Percentiles rank a stretch among this genome's conserved stretches.
These are phyloP conservation scores for Sinohyriopsis cumingii DNA, from an alignment of 2,888 invertebrate genomes.

Conservation along the genomic window DNA sequence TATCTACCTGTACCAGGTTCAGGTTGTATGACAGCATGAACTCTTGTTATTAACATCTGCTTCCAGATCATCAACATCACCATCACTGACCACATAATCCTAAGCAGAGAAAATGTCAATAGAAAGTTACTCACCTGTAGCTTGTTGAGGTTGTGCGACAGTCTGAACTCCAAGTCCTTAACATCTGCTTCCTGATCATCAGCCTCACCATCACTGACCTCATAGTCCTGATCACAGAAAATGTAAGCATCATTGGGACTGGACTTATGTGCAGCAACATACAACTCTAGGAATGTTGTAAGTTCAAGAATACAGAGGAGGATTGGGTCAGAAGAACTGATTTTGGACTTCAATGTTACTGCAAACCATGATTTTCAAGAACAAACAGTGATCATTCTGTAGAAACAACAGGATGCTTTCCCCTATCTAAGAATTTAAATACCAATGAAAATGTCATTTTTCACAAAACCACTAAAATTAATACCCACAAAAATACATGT, in stretches of 20 bases:
- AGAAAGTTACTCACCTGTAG: constrained; percentile 73
- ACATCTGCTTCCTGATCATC: constrained; percentile 82
- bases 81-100: constrained; percentile 62
- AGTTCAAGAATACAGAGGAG: background rate
- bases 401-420: no score
- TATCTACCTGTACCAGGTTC: constrained; percentile 74
- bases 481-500: no score
- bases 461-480: no score
- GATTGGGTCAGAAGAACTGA: no score
- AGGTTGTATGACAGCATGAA: constrained; percentile 86
- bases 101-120: constrained; percentile 11
- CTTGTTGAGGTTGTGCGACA: constrained; percentile 80
- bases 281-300: background rate
- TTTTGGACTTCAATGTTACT: no score
- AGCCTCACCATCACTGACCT: constrained; percentile 71
- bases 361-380: no score
- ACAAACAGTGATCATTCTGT: no score
- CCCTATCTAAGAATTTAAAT: no score
- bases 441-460: no score
- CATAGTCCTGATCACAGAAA: constrained; percentile 42
- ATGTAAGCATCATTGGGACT: background rate
- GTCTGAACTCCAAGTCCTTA: constrained; percentile 88
- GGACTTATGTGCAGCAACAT: background rate
- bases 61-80: constrained; percentile 78
- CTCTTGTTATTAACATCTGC: constrained; percentile 86